phyloP scores from a whole-genome alignment of 1,140 invertebrate genomes.

The Drosophila lacteicornis region DNA sequence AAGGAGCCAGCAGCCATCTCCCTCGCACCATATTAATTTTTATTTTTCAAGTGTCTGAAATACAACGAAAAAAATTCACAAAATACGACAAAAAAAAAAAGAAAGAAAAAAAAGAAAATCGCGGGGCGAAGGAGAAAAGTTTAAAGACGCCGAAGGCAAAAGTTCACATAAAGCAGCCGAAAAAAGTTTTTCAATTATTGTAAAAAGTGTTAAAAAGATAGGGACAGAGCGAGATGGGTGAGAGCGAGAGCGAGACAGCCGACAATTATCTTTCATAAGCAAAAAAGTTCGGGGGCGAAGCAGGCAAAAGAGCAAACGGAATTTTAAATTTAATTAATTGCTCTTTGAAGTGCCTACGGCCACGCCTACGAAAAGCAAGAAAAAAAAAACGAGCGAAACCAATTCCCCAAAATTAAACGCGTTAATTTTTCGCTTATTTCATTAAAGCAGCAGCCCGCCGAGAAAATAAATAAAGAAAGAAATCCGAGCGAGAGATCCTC shows the following conservation, averaged over 20 bases:
- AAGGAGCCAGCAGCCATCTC: conserved; percentile 19
- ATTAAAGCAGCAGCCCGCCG: conserved; percentile 25
- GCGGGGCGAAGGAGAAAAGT: conserved; percentile 49
- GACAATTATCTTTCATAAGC: conserved; percentile 52
- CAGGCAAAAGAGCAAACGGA: conserved; percentile 42
- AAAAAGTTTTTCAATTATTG: conserved; percentile 82
- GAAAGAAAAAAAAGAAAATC: conserved; percentile 52
- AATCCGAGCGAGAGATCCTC: background rate
- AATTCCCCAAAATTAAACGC: conserved; percentile 34
- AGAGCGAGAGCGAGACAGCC: conserved; percentile 28
- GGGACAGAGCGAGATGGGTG: conserved; percentile 15
- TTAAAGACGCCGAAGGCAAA: conserved; percentile 61
- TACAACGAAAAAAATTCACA: conserved; percentile 34
- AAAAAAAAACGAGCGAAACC: background rate
- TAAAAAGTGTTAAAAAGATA: conserved; percentile 79
- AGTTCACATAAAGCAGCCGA: conserved; percentile 73
- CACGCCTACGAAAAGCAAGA: conserved; percentile 2
- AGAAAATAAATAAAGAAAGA: conserved; percentile 18
- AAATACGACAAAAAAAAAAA: conserved; percentile 27
- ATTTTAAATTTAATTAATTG: conserved; percentile 59
- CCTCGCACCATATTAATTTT: conserved; percentile 62
- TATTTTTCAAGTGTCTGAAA: conserved; percentile 72
- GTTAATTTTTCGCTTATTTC: conserved; percentile 52
- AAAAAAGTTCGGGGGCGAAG: conserved; percentile 29
- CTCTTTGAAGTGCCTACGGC: conserved; percentile 22